Conservation (phyloP, 2,888 invertebrate genomes). For the Archips xylosteana region DNA sequence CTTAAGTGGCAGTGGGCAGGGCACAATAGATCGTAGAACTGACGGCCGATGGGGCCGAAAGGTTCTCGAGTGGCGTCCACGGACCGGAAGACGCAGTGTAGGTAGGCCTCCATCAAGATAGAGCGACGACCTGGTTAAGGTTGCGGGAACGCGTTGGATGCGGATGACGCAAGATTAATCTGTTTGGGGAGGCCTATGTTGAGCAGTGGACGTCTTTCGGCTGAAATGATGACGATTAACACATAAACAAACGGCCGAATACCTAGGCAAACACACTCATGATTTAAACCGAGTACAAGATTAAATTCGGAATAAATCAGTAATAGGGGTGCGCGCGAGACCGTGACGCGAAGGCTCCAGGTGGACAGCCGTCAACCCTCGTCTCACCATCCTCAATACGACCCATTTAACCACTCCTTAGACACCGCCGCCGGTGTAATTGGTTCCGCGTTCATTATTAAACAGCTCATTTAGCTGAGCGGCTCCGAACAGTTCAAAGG, state of each 20-base stretch:
- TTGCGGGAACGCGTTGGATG: too few relatives aligned
- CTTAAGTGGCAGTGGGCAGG: too few relatives aligned
- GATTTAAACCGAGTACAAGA: slow-evolving; percentile 32
- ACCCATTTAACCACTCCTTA: slow-evolving; percentile 49
- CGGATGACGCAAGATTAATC: too few relatives aligned
- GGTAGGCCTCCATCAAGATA: too few relatives aligned
- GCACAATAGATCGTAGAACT: too few relatives aligned
- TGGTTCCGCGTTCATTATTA: slow-evolving; percentile 47
- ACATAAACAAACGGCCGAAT: slow-evolving; percentile 14
- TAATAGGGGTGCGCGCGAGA: slow-evolving; percentile 43
- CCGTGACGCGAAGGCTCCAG: slow-evolving; percentile 57
- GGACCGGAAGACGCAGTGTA: too few relatives aligned
- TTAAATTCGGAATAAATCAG: slow-evolving; percentile 42
- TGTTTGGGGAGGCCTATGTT: too few relatives aligned
- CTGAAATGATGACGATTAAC: too few relatives aligned
- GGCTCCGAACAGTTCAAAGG: slow-evolving; percentile 20
- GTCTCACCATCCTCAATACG: slow-evolving; percentile 52
- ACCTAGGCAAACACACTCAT: slow-evolving; percentile 29
- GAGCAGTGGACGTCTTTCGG: too few relatives aligned
- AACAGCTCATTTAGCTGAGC: slow-evolving; percentile 41
- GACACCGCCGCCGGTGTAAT: slow-evolving; percentile 45
- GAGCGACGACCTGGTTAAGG: too few relatives aligned
- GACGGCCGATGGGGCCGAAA: too few relatives aligned
- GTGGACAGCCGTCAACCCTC: slow-evolving; percentile 71
- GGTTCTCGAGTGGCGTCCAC: too few relatives aligned